These are phyloP conservation scores for Lacerta viridis DNA, from an alignment of 2,797 vertebrate genomes.

Conservation along the genomic window DNA sequence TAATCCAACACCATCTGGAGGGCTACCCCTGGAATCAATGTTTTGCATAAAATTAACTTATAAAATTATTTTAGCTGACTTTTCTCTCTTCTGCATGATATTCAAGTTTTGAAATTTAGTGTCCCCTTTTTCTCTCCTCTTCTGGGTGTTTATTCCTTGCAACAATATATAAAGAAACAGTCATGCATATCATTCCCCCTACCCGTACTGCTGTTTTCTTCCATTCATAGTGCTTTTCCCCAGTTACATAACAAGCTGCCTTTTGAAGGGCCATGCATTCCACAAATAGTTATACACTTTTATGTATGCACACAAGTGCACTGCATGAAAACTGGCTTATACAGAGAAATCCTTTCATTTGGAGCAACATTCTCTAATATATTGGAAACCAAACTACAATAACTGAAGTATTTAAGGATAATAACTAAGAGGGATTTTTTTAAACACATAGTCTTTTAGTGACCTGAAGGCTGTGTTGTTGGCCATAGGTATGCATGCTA, in stretches of 20 bases:
- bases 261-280: neutral
- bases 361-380: conserved; percentile 23
- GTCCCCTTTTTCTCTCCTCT: neutral
- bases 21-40: too few species aligned
- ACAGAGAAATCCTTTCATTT: neutral
- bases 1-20: too few species aligned
- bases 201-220: neutral
- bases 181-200: fast-evolving
- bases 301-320: neutral
- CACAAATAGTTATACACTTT: neutral
- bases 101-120: neutral
- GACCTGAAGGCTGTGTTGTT: neutral
- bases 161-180: neutral
- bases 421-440: neutral
- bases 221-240: neutral
- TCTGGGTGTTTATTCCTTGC: neutral
- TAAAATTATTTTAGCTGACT: too few species aligned
- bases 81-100: neutral
- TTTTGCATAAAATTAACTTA: too few species aligned
- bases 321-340: neutral
- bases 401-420: conserved; percentile 27
- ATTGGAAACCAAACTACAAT: neutral
- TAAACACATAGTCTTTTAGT: neutral
- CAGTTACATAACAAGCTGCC: too few species aligned
- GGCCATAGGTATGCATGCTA: neutral